Evolutionary conservation across 2,888 invertebrate species (phyloP), one percentile per base, ranked within the genome.

Genomic region (Phaonia tiefii): DNA sequence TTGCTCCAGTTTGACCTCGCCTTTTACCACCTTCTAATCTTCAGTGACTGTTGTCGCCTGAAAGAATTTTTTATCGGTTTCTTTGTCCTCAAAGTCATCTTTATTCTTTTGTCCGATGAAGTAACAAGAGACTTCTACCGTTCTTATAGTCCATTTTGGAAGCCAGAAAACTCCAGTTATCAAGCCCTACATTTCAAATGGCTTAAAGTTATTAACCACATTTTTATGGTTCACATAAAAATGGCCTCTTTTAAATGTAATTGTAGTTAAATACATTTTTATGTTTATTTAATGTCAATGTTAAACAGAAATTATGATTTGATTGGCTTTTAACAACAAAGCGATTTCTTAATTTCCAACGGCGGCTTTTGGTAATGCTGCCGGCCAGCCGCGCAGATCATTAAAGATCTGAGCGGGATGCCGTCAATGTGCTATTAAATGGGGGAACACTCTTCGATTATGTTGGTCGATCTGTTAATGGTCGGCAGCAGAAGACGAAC

Each of bases 231-330:
- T 15, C 26, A 42, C 20, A 7, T 58, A 17, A 37, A 10, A 37
- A 17, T 2, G 31, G 26, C 15, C 37, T 58, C 37, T 17, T 67
- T 67, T 37, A 26, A 49, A 17, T 49, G 17, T 49, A 58, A 37
- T 75, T 67, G 31, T 58, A 63, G 42, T 70, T 65, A 75, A 75
- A 75, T 75, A 67, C 56, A 58, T 75, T 67, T 60, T 31, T 46
- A 75, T 58, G 46, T 31, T 75, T 75, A 60, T 69, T 70, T 69
- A 58, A 70, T 54, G 42, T 39, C 22, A 39, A 63, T 22, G 63
- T 39, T 42, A 63, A n/a, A 1, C 8, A 51, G 17, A 17, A 60
- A 20, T 60, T 63, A 37, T 65, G 56, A 71, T 39, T 77, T 56
- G 49, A 66, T 72, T 46, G 71, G 54, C 37, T 71, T 71, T 63